phyloP scores from a whole-genome alignment of 2,113 vertebrate genomes.

The Pogonocichla stellata region DNA sequence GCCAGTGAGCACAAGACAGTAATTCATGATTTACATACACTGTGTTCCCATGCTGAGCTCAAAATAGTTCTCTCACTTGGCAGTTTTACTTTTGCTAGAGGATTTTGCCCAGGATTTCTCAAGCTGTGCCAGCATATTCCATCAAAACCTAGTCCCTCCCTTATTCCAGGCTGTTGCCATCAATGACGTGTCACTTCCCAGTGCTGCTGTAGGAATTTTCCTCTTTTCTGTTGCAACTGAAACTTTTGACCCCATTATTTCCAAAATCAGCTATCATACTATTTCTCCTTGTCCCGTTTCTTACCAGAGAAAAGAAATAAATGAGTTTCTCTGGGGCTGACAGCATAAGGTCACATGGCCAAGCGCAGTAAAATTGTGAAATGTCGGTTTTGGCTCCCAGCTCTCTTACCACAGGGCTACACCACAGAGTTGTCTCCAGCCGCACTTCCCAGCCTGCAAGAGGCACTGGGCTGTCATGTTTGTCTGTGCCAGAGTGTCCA shows the following conservation, averaged over 20 bases:
- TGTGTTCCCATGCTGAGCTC: not conserved
- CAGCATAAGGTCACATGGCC: not conserved
- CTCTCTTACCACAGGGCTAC: not conserved
- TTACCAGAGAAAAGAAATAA: not conserved
- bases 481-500: rapidly evolving
- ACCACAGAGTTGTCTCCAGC: not conserved
- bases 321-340: rapidly evolving
- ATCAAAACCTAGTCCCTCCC: not conserved
- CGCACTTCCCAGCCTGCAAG: not conserved
- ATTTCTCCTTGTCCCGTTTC: not conserved
- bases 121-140: not conserved
- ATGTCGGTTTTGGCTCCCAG: not conserved
- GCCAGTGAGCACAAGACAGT: not conserved
- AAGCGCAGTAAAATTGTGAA: not conserved
- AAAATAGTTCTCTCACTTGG: not conserved
- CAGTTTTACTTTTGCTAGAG: not conserved
- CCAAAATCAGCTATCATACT: not conserved
- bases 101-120: not conserved
- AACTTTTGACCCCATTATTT: not conserved
- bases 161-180: not conserved
- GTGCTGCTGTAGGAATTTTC: not conserved
- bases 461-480: rapidly evolving
- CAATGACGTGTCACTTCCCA: not conserved
- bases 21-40: not conserved
- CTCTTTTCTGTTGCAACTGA: not conserved